Evolutionary conservation across 2,888 invertebrate species (phyloP).

Genomic region (Tipula helvola): DNA sequence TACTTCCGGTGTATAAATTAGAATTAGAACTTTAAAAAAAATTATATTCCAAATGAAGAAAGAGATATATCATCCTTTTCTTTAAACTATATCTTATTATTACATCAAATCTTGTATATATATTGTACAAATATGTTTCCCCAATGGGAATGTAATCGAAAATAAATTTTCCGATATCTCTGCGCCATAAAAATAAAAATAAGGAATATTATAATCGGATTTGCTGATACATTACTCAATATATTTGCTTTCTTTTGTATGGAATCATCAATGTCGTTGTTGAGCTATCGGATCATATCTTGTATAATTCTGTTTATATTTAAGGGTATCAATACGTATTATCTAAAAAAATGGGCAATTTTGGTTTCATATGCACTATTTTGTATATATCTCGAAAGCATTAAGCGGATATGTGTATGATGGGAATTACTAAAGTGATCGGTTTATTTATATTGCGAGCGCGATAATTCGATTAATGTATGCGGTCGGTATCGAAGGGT

Average conservation of each 20-base stretch:
- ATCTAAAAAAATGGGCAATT: background rate
- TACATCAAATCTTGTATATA: background rate
- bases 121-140: background rate
- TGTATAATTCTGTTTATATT: background rate
- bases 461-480: background rate
- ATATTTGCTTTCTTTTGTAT: background rate
- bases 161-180: background rate
- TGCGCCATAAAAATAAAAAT: background rate
- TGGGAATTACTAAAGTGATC: background rate
- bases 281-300: background rate
- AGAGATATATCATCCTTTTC: background rate
- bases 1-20: background rate
- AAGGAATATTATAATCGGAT: background rate
- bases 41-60: background rate
- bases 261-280: background rate
- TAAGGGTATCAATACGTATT: background rate
- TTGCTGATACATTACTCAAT: background rate
- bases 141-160: background rate
- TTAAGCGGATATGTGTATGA: background rate
- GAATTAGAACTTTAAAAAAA: background rate
- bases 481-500: background rate
- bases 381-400: background rate
- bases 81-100: background rate
- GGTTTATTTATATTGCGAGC: background rate
- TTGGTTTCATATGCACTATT: background rate